Evolutionary conservation across 2,888 invertebrate genomes (phyloP), one percentile per base, ranked within the genome.

Genomic region (Epicampocera succincta): DNA sequence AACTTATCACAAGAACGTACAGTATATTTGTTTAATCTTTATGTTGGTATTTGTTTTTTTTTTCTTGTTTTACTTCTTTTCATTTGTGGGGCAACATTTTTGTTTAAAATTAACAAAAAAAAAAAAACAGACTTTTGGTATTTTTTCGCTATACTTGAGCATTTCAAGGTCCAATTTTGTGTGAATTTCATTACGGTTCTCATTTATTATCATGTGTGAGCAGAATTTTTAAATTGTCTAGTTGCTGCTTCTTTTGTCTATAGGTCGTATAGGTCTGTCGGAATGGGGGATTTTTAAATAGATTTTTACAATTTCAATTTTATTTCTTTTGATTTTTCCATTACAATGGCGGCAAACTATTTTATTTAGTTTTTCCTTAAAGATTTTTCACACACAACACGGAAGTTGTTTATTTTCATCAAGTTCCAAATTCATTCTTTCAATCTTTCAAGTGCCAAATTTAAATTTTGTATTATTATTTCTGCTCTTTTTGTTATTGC

Each of bases 131-230:
- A 52, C 15, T 71, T 25, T 61, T 56, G 13, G 3, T 56, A n/a
- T 60, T 29, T 61, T 61, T 72, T 61, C 12, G 21, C 15, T 42
- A 17, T 52, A 50, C 19, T 52, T 40, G 9, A 60, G 40, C 19
- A 19, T 72, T 72, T 63, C 72, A 73, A 73, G 72, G 72, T 61
- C 61, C 33, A 61, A 44, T 2, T 72, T 61, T 17, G 50, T 61
- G 72, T 61, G 50, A 72, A 61, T 72, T 61, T 72, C n/a, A 3
- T 40, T 50, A 13, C 42, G 13, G 17, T 61, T 50, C 60, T 21
- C 6, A 46, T 60, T 52, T 17, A 50, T 61, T 61, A 33, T 63
- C 12, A 33, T 3, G 11, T 33, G 25, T 15, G 13, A 25, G 15
- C 9, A 15, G 4, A n/a, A n/a, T 9, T 12, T 52, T n/a, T 42